Evolutionary conservation across 2,113 vertebrate species (phyloP), one percentile per base, ranked within the genome.

Genomic region (Marmota flaviventris): DNA sequence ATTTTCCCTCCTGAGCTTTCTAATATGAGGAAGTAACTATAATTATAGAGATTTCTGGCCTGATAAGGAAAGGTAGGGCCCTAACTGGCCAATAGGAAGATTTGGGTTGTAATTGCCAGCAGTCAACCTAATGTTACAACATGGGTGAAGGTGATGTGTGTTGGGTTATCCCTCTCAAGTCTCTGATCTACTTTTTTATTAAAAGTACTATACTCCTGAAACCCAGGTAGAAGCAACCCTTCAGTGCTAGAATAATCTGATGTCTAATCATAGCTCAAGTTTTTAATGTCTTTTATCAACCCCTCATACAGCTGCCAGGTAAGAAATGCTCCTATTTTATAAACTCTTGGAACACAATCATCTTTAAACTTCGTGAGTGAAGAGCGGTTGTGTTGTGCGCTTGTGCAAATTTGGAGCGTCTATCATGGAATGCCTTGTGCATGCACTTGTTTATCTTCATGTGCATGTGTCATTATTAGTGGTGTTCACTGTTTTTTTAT

Each of bases 241-340:
- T 92, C 76, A 85, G 92, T 95, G 65, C n/a, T 82, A 96, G 90
- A 95, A 93, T 90, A 90, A 39, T 75, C 72, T 75, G 42, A 94
- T 96, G 89, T 94, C 61, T 96, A 91, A 91, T 93, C 89, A 75
- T 96, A 98, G 97, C 73, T 98, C 96, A 97, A 98, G 95, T 96
- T 94, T 95, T 95, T 96, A 96, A 97, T 97, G 89, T 97, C 78
- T 98, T 95, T 98, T 97, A 95, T 98, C 97, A 97, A 90, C 92
- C 81, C n/a, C 73, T 97, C 91, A 95, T 75, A 98, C 96, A 98
- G 97, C 97, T 94, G 73, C 95, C 97, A 98, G 97, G 98, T 98
- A 98, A 98, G 98, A 93, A 98, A 97, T 97, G 89, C 86, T 97
- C 78, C 95, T 97, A 95, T 97, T 96, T 97, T 98, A 87, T 67